phyloP scores from a whole-genome alignment of 2,797 vertebrate genomes.

The Myoxocephalus aenaeus region DNA sequence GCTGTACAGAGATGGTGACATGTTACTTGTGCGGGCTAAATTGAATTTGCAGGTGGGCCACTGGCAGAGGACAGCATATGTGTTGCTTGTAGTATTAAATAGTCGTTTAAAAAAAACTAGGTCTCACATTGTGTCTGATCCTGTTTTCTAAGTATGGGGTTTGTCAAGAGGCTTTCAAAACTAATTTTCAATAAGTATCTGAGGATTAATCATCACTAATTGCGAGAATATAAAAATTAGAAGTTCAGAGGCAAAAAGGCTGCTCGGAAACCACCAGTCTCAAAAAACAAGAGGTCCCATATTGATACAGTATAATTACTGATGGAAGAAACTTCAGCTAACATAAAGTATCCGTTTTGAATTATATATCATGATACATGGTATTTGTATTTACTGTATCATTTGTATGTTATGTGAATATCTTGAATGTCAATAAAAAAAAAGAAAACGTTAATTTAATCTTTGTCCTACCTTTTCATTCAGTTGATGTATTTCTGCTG shows the following conservation, averaged over 20 bases:
- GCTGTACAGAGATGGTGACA: conserved; percentile 76
- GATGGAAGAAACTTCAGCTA: not conserved
- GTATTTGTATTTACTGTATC: not conserved
- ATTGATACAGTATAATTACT: not conserved
- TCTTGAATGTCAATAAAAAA: not conserved
- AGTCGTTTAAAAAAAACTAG: not conserved
- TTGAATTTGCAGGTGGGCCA: not conserved
- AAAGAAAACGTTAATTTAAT: not conserved
- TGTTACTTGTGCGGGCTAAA: conserved; percentile 14
- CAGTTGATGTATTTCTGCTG: conserved; percentile 88
- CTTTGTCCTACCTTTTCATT: conserved; percentile 86
- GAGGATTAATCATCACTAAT: not conserved
- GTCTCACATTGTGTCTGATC: conserved; percentile 1
- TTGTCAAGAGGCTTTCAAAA: not conserved
- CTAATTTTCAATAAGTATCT: not conserved
- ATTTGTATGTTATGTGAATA: not conserved
- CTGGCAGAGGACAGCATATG: not conserved
- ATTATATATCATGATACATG: not conserved
- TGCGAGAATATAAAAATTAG: not conserved
- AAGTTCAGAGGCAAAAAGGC: not conserved
- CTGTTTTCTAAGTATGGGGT: not conserved
- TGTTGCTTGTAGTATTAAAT: conserved; percentile 1
- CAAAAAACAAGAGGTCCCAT: not conserved
- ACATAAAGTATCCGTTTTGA: not conserved
- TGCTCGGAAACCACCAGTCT: not conserved